Conservation (phyloP, 2,888 invertebrate species). For the Drosophila mercatorum region DNA sequence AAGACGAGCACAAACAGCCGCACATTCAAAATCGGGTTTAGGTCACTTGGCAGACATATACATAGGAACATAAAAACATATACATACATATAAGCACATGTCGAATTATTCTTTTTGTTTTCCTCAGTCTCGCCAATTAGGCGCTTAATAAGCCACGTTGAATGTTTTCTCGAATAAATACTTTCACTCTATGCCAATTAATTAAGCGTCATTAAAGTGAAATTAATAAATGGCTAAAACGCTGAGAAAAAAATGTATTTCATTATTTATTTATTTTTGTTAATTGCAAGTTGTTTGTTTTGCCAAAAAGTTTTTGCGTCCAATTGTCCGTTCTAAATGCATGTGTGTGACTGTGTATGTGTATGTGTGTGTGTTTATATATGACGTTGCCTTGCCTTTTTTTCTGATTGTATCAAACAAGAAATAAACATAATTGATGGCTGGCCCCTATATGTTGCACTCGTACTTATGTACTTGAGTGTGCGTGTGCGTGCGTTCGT, state of each 20-base stretch:
- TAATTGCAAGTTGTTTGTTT: conserved; percentile 51
- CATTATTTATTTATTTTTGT: conserved; percentile 11
- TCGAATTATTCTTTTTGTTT: conserved; percentile 33
- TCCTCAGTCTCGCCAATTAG: conserved; percentile 64
- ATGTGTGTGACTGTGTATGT: neutral
- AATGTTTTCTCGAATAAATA: conserved; percentile 28
- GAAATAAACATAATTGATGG: conserved; percentile 76
- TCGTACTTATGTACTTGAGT: conserved; percentile 11
- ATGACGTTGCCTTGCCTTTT: conserved; percentile 32
- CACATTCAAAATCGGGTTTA: conserved; percentile 59
- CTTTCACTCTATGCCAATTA: conserved; percentile 56
- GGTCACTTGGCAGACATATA: conserved; percentile 56
- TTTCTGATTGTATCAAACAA: conserved; percentile 71
- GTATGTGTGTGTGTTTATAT: neutral
- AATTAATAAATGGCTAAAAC: conserved; percentile 28
- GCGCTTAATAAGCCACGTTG: conserved; percentile 69
- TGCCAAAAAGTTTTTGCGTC: conserved; percentile 64
- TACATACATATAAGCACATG: neutral
- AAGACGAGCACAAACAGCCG: conserved; percentile 54
- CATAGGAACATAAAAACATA: neutral
- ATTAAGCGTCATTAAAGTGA: conserved; percentile 32
- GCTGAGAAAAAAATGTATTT: conserved; percentile 31
- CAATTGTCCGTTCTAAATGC: conserved; percentile 33
- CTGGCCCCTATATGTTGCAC: conserved; percentile 61
- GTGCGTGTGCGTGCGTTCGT: neutral